Evolutionary conservation across 2,888 invertebrate genomes (phyloP).

Genomic region (Amphipoea oculea): DNA sequence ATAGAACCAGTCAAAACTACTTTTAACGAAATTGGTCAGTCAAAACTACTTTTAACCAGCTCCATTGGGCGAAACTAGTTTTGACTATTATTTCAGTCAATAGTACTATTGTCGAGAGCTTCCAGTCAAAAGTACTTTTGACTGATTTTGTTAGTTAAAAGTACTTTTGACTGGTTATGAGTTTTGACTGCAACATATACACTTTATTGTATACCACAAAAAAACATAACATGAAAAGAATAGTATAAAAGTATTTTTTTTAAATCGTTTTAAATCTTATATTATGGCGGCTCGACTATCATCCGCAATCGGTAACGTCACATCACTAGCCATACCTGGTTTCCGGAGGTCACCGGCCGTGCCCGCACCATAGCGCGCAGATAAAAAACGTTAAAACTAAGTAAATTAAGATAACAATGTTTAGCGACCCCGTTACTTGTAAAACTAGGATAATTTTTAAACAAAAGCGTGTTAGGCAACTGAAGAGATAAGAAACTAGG

Average conservation of each 20-base stretch:
- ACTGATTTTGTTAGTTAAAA: too few relatives aligned
- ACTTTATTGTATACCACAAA: too few relatives aligned
- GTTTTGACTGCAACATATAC: too few relatives aligned
- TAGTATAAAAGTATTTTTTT: background rate
- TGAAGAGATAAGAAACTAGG: slow-evolving; percentile 35
- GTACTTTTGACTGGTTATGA: too few relatives aligned
- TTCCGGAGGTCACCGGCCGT: slow-evolving; percentile 70
- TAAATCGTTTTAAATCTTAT: too few relatives aligned
- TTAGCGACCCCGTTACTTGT: slow-evolving; percentile 53
- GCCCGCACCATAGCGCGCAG: slow-evolving; percentile 61
- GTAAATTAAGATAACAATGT: slow-evolving; percentile 60
- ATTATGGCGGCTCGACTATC: background rate
- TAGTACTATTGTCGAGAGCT: too few relatives aligned
- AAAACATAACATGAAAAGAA: background rate
- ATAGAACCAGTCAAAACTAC: too few relatives aligned
- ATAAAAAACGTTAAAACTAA: slow-evolving; percentile 58
- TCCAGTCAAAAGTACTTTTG: too few relatives aligned
- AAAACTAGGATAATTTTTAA: slow-evolving; percentile 48
- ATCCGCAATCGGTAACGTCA: slow-evolving; percentile 41
- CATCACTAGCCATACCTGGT: slow-evolving; percentile 69
- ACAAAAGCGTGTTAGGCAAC: slow-evolving; percentile 41
- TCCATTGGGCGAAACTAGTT: too few relatives aligned
- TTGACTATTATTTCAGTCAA: too few relatives aligned
- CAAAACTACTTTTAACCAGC: too few relatives aligned
- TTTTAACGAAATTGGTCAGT: too few relatives aligned